phyloP scores from a whole-genome alignment of 2,113 vertebrate genomes.

The Euleptes europaea region DNA sequence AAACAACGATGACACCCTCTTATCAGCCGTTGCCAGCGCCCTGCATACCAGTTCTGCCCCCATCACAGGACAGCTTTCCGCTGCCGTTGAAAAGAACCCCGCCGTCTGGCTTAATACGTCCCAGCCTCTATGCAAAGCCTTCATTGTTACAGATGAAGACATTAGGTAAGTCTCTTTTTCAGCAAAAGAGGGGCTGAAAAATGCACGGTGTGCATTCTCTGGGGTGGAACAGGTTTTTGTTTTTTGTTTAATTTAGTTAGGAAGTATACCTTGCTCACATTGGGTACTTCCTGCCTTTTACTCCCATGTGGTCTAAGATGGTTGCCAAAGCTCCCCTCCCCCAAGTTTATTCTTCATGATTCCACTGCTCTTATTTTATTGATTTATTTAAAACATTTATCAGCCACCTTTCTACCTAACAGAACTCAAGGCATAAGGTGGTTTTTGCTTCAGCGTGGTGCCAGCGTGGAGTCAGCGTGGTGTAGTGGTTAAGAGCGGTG shows the following conservation, averaged over 20 bases:
- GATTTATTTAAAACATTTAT: too few species aligned
- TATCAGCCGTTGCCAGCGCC: conserved; percentile 92
- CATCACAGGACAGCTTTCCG: conserved; percentile 87
- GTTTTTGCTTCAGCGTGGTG: too few species aligned
- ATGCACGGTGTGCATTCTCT: neutral
- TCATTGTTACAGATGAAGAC: conserved; percentile 91
- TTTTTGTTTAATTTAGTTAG: neutral
- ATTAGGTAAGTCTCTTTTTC: conserved; percentile 76
- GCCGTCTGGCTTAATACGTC: conserved; percentile 90
- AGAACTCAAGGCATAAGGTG: too few species aligned
- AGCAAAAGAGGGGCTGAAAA: too few species aligned
- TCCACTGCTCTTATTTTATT: neutral
- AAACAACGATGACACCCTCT: conserved; percentile 82
- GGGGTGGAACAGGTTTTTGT: neutral
- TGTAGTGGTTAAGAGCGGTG: too few species aligned
- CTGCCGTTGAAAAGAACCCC: conserved; percentile 91
- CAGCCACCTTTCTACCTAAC: too few species aligned
- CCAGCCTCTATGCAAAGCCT: conserved; percentile 90
- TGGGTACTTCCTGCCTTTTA: neutral
- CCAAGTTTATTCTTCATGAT: neutral
- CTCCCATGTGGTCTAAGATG: neutral
- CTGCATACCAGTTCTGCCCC: conserved; percentile 89
- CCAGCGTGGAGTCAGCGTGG: too few species aligned
- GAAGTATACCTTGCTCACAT: neutral
- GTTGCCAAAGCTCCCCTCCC: too few species aligned